phyloP scores from a whole-genome alignment of 2,113 vertebrate genomes.

The Neopipo cinnamomea region DNA sequence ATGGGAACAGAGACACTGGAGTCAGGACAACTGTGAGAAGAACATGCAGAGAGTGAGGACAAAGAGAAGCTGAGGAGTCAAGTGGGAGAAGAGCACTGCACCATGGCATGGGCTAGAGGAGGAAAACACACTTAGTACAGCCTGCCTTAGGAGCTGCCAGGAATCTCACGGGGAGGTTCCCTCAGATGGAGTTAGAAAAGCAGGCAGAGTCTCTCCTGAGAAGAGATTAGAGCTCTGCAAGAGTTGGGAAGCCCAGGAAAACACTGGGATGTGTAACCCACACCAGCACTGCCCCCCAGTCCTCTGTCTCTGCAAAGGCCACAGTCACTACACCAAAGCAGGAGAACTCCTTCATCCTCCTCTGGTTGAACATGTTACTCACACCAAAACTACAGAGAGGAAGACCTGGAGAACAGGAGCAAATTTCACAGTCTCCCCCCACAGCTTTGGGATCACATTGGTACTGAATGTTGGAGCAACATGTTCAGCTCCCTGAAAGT shows the following conservation, averaged over 20 bases:
- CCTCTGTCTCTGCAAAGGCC: neutral
- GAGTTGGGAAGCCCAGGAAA: neutral
- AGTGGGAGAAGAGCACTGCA: neutral
- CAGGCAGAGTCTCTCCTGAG: neutral
- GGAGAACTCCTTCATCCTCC: neutral
- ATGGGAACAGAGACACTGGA: neutral
- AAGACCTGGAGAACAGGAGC: neutral
- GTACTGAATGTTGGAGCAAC: neutral
- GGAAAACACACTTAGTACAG: neutral
- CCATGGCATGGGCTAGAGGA: neutral
- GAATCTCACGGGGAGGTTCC: neutral
- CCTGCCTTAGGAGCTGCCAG: neutral
- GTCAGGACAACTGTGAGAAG: neutral
- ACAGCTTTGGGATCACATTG: neutral
- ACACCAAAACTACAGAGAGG: neutral
- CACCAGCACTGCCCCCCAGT: no score
- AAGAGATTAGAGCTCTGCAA: neutral
- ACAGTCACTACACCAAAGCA: neutral
- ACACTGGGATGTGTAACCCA: neutral
- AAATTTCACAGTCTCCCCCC: neutral
- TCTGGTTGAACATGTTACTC: rapidly evolving
- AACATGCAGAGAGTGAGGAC: neutral
- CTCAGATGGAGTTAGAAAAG: neutral
- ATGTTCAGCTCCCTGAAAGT: neutral
- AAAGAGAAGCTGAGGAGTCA: neutral